Base-by-base conservation (phyloP, 2,797 vertebrate genomes). In the Lepilemur ruficaudatus region DNA sequence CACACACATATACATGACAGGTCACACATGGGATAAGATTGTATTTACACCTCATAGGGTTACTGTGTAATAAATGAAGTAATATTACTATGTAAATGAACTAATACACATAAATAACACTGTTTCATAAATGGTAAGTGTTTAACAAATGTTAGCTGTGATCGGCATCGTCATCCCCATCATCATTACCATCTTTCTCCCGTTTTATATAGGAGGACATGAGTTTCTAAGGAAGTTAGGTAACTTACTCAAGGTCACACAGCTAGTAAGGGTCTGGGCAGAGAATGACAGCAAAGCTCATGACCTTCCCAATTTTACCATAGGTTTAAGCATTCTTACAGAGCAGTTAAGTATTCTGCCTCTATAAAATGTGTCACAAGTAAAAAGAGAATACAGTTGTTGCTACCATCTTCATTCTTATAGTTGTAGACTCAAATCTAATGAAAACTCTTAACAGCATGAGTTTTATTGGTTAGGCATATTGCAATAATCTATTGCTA, bases 1-100 rank as follows among this genome's bases (percentile, higher is more conserved):
- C 96, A 98, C 9, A 98, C 97, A 98, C 13, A 90, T 2, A 57
- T 25, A 86, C 30, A 67, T 55, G n/a, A 78, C 11, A 94, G 23
- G 38, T 83, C 20, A 92, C 20, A 41, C 0, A 32, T 52, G 35
- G 38, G 48, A 28, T 89, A 93, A 83, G 46, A 59, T 7, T 57
- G 13, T 38, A 75, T n/a, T 87, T 72, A 94, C 2, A 67, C 5
- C 22, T 79, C 65, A 67, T 67, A 35, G n/a, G n/a, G 35, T 46
- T 30, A 48, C 35, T 38, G 41, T 35, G 11, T 46, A 63, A 50
- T 18, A 75, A 43, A 46, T 8, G 20, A 13, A 91, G 20, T 35
- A 59, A 80, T 41, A 80, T n/a, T 28, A 41, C 65, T 48, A 43
- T n/a, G 5, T 55, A 65, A 86, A 52, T 41, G 7, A 96, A 76